These are phyloP conservation scores for Caenorhabditis japonica DNA, from an alignment of 2,888 invertebrate species.

Conservation along the genomic window DNA sequence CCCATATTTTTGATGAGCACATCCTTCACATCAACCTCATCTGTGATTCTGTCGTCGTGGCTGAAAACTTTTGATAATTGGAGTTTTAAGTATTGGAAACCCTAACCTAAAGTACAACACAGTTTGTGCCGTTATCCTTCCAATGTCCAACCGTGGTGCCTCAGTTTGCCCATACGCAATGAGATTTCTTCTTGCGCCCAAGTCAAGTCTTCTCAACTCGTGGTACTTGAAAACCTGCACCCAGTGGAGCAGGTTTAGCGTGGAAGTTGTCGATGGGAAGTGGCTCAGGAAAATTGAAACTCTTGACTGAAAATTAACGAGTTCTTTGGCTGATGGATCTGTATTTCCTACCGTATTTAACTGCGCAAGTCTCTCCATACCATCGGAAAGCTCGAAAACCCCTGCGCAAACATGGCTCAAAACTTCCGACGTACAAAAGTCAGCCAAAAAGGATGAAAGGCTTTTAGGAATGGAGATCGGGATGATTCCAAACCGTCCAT, in stretches of 20 bases:
- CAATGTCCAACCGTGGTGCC: constrained; percentile 40
- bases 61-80: constrained; percentile 12
- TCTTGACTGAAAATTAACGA: constrained; percentile 34
- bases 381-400: constrained; percentile 5
- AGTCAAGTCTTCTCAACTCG: constrained; percentile 35
- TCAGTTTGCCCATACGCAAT: constrained; percentile 36
- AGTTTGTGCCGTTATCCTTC: constrained; percentile 47
- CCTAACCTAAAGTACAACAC: constrained; percentile 40
- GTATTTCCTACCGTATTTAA: constrained; percentile 48
- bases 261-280: constrained; percentile 47
- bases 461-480: constrained; percentile 28
- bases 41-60: constrained; percentile 37
- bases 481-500: constrained; percentile 34
- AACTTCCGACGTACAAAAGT: constrained; percentile 10
- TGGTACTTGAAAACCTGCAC: constrained; percentile 52
- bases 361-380: constrained; percentile 33
- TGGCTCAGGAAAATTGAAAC: constrained; percentile 32
- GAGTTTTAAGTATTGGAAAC: not conserved
- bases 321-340: too few relatives aligned
- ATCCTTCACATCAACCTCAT: constrained; percentile 32
- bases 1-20: constrained; percentile 41
- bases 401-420: constrained; percentile 14
- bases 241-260: constrained; percentile 49
- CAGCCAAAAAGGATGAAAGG: not conserved
- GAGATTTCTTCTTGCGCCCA: constrained; percentile 31